Evolutionary conservation across 2,888 invertebrate species (phyloP).

Genomic region (Metellina segmentata): DNA sequence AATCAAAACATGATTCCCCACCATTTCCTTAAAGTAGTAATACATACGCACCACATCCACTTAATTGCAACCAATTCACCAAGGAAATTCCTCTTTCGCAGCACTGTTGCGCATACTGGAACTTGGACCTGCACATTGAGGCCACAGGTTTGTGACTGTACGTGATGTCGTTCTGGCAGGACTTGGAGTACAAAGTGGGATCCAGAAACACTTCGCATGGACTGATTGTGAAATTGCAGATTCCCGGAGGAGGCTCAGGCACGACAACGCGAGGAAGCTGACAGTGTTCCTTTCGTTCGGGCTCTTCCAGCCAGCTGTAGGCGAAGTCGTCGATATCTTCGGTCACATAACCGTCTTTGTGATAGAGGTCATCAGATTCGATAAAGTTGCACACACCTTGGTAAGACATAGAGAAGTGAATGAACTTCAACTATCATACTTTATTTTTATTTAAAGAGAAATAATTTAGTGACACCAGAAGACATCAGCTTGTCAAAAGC

Average conservation of each 20-base stretch:
- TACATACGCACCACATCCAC: conserved; percentile 83
- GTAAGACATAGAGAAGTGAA: too few species aligned
- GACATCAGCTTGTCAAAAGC: too few species aligned
- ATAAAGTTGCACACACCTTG: conserved; percentile 81
- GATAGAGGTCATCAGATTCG: conserved; percentile 80
- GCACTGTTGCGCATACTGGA: conserved; percentile 89
- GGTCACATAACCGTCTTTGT: conserved; percentile 81
- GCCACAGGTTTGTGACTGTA: conserved; percentile 82
- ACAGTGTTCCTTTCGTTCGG: conserved; percentile 32
- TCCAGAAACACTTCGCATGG: conserved; percentile 85
- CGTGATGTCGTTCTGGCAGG: conserved; percentile 87
- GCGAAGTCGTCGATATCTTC: conserved; percentile 84
- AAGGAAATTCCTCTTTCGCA: conserved; percentile 87
- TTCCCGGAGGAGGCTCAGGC: conserved; percentile 60
- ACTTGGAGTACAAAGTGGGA: conserved; percentile 85
- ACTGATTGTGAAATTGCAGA: conserved; percentile 70
- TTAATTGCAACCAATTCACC: conserved; percentile 85
- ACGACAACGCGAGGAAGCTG: conserved; percentile 7
- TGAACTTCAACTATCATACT: too few species aligned
- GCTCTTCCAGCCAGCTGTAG: conserved; percentile 83
- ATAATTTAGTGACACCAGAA: too few species aligned
- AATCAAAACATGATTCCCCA: too few species aligned
- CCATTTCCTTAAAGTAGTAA: background rate
- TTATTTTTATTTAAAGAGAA: too few species aligned
- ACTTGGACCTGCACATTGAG: conserved; percentile 85